Evolutionary conservation across 2,113 vertebrate species (phyloP).

Genomic region (Alligator sinensis): DNA sequence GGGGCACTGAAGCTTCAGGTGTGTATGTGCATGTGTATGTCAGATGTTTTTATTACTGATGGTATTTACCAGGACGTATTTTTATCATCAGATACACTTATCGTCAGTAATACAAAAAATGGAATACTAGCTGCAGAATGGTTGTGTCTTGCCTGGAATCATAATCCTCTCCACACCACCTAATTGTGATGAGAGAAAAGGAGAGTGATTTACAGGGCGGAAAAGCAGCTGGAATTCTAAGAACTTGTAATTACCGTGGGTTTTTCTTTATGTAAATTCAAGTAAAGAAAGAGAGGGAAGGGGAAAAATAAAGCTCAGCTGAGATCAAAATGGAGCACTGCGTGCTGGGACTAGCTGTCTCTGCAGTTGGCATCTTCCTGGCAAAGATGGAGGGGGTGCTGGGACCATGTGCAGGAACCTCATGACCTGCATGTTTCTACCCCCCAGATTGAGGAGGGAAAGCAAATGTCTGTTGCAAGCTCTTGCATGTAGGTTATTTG

Average conservation of each 20-base stretch:
- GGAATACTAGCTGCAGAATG: not conserved
- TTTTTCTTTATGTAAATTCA: constrained; percentile 20
- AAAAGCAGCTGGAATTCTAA: not conserved
- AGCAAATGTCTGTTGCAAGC: not conserved
- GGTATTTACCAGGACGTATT: not conserved
- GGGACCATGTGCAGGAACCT: not conserved
- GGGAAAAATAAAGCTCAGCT: not conserved
- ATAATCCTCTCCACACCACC: not conserved
- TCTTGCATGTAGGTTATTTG: not conserved
- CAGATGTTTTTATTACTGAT: not conserved
- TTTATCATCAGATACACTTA: too few relatives aligned
- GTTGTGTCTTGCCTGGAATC: not conserved
- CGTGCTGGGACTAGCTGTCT: not conserved
- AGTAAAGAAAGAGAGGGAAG: not conserved
- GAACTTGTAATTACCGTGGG: not conserved
- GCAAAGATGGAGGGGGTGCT: not conserved
- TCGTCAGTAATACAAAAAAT: not conserved
- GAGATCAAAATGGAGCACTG: not conserved
- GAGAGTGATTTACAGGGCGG: not conserved
- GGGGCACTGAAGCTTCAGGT: not conserved
- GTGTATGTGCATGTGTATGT: not conserved
- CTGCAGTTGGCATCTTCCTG: not conserved
- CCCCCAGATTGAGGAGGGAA: not conserved
- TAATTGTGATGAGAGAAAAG: not conserved
- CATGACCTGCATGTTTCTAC: not conserved